Evolutionary conservation across 2,797 vertebrate species (phyloP), one percentile per base, ranked within the genome.

Genomic region (Lepilemur ruficaudatus): DNA sequence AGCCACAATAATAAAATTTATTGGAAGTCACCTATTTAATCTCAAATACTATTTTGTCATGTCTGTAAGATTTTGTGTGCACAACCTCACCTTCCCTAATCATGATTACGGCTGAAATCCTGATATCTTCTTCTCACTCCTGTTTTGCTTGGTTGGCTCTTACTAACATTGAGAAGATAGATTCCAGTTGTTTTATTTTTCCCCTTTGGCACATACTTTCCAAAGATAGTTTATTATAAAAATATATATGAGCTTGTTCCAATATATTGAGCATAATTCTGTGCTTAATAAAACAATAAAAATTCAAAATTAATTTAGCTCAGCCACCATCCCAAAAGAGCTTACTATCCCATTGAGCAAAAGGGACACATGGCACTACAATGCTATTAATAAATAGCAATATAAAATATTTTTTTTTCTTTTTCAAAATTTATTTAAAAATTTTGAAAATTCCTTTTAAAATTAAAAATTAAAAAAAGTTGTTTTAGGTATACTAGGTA

Each of bases 241-340:
- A 91, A 84, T 52, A 48, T 20, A 70, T 23, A 59, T 17, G 17
- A 32, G 28, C 63, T 76, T 88, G 5, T 61, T 95, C 30, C 32
- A 70, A 86, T 97, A 80, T 25, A 79, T 81, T 85, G 57, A 63
- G 38, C 28, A 61, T 65, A 73, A 57, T 93, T 63, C 41, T 96
- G 10, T 82, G 61, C 15, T 70, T 87, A 93, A 12, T 48, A 48
- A 48, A 48, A 65, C 15, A 79, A 84, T 32, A 96, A 23, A 69
- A 75, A 86, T 59, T 86, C 20, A 65, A 94, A 93, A 61, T 63
- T 59, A 78, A 82, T 80, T 86, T 48, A 38, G 10, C 18, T 43
- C 9, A 82, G 23, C n/a, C 65, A 67, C 73, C 91, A 20, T 84
- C 35, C n/a, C 46, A 18, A 57, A 87, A 18, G 28, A 86, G 57